Evolutionary conservation across 2,113 vertebrate genomes (phyloP), one percentile per base, ranked within the genome.

Genomic region (Argyrosomus japonicus): DNA sequence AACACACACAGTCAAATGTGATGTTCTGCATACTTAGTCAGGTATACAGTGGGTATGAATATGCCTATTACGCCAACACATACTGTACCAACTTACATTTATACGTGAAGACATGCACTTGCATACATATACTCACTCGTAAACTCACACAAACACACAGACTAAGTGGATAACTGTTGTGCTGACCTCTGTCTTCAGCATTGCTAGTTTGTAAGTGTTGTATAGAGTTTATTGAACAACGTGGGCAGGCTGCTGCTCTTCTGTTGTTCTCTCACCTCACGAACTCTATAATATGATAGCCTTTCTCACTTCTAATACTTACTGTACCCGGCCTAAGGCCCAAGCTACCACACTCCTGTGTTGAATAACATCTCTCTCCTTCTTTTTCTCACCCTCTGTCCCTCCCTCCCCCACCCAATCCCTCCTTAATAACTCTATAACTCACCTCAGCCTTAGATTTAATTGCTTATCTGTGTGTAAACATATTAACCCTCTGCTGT

Each of bases 401-500:
- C 77, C 79, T 68, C 77, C 63, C 23, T 68, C 67, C 68, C 58
- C 36, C 78, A 58, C 71, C 80, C 80, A 14, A 83, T 77, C 87
- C 78, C 74, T 88, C 85, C 82, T 88, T 92, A 93, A 94, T 94
- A 94, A 93, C 91, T 93, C 89, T 90, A 91, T 92, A 92, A 90
- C 90, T 93, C 86, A 92, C 89, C 91, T 88, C 91, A 78, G 89
- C 91, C 78, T 92, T 92, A 88, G 85, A 92, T 94, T 92, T 93
- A 93, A 93, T 94, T 93, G 93, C 91, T 92, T 94, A 93, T 92
- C 85, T 90, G 90, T 89, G 86, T 91, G 88, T 94, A 92, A 94
- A 92, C 89, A 89, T 89, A 95, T 95, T 95, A 94, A 94, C 89
- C 89, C 93, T 90, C 82, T 90, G 87, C 91, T 91, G 90, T 93